Conservation (phyloP, 2,113 vertebrate genomes). For the Charina bottae region DNA sequence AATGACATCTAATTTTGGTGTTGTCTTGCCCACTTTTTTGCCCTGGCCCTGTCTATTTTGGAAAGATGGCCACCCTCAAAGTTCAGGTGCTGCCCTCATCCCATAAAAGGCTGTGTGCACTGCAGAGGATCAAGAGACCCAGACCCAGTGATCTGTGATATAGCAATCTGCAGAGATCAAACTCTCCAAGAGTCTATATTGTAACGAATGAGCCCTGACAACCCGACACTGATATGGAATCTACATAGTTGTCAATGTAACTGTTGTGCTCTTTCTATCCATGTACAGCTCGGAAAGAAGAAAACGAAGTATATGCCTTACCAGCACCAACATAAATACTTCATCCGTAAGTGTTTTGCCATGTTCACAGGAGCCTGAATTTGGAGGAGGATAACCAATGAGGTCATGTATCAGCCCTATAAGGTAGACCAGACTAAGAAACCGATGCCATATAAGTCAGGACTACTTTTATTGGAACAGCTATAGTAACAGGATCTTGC, state of each 20-base stretch:
- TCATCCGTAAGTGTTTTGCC: conserved; percentile 73
- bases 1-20: neutral
- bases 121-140: neutral
- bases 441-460: neutral
- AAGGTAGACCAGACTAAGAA: neutral
- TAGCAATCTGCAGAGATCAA: neutral
- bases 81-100: neutral
- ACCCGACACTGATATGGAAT: neutral
- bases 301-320: conserved; percentile 86
- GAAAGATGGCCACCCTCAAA: neutral
- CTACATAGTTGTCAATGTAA: neutral
- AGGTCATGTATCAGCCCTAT: neutral
- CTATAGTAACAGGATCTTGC: neutral
- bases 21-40: neutral
- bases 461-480: neutral
- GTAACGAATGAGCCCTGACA: neutral
- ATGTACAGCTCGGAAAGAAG: conserved; percentile 79
- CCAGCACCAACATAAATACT: conserved; percentile 83
- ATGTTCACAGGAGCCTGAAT: neutral
- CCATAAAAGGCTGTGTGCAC: neutral
- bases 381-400: neutral
- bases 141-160: neutral
- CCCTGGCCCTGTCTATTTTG: neutral
- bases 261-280: neutral
- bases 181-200: neutral